Base-by-base conservation (phyloP, 2,113 vertebrate species). In the Elephantulus edwardii region DNA sequence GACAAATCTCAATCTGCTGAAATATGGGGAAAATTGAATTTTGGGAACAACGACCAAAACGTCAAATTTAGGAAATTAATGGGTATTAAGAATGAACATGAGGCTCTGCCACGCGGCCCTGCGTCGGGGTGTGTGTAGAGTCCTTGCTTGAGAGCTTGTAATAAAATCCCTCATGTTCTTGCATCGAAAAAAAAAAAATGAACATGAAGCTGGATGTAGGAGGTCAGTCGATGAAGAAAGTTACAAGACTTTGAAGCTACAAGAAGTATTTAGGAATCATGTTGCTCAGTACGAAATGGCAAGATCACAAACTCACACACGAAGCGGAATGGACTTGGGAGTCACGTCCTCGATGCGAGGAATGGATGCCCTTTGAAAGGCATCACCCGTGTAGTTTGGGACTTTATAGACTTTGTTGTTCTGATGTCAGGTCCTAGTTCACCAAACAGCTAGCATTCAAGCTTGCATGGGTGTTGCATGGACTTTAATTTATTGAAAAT, bases 31-130 rank as follows among this genome's bases (percentile, higher is more conserved):
- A 99, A 99, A 70, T 76, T 99, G 6, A 99, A 99, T 97, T 99
- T 99, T 97, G 99, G 99, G 96, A 99, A 99, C 96, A 99, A 99
- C 98, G 98, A 99, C 98, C 99, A 99, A 98, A 99, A 99, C 92
- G 98, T 99, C 48, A 99, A 99, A 97, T 99, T 99, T 97, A 98
- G 99, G 91, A 99, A 99, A 96, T 95, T 99, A 83, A 99, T 99
- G 99, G 99, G 99, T 91, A 99, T 99, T 97, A 99, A 99, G n/a
- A n/a, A n/a, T n/a, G n/a, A n/a, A n/a, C n/a, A n/a, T n/a, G n/a
- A n/a, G n/a, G n/a, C n/a, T n/a, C n/a, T n/a, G n/a, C n/a, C n/a
- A n/a, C n/a, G n/a, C n/a, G n/a, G n/a, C n/a, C n/a, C n/a, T n/a
- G n/a, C n/a, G n/a, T n/a, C n/a, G n/a, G n/a, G 98, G 99, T 99